Conservation (phyloP, 2,113 vertebrate species). For the Myotis lucifugus region DNA sequence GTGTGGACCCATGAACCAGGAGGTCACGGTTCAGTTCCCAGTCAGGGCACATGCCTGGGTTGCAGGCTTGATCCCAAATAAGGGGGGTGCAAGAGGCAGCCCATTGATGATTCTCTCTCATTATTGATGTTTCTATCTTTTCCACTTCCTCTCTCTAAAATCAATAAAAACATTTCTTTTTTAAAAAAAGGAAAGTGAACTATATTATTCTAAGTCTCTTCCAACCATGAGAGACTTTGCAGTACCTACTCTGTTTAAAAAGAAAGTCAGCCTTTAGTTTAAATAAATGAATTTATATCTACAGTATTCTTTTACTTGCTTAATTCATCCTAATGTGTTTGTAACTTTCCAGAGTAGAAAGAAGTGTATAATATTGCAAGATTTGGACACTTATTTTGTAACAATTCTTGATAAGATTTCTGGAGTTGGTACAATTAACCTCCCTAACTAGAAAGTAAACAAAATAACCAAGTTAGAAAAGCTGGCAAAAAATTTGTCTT, state of each 20-base stretch:
- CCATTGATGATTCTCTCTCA: too few species aligned
- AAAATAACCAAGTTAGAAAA: slow-evolving; percentile 44
- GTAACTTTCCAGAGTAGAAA: slow-evolving; percentile 17
- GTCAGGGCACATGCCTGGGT: too few species aligned
- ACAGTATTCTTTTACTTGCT: background rate
- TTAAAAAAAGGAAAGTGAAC: background rate
- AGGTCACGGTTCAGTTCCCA: too few species aligned
- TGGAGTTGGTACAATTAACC: slow-evolving; percentile 14
- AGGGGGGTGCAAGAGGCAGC: too few species aligned
- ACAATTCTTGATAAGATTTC: slow-evolving; percentile 31
- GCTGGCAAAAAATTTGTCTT: background rate
- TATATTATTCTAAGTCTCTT: slow-evolving; percentile 34
- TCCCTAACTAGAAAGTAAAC: slow-evolving; percentile 34
- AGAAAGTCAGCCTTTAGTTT: slow-evolving; percentile 16
- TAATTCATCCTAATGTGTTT: slow-evolving; percentile 43
- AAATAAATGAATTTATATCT: slow-evolving; percentile 27
- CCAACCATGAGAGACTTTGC: background rate
- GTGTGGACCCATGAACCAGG: too few species aligned
- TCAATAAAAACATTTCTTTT: too few species aligned
- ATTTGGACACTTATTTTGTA: slow-evolving; percentile 21
- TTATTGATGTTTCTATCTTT: too few species aligned
- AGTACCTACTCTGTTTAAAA: slow-evolving; percentile 29
- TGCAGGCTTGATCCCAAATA: too few species aligned
- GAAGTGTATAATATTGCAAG: slow-evolving; percentile 37
- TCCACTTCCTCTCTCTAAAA: too few species aligned